Evolutionary conservation across 2,113 vertebrate genomes (phyloP).

Genomic region (Entomyzon cyanotis): DNA sequence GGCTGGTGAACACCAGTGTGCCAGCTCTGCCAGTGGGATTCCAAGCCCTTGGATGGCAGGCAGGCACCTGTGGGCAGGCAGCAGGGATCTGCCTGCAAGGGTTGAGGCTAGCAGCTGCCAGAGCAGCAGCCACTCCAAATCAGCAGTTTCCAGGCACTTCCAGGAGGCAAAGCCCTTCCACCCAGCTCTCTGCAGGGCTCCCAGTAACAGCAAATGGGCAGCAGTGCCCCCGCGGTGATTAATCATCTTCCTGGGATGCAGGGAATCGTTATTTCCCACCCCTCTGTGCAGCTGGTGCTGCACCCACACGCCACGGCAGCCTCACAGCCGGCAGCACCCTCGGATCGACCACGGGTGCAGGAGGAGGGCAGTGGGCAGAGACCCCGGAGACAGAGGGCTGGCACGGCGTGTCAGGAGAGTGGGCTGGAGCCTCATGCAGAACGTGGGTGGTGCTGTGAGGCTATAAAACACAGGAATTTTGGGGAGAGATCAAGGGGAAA

Average conservation of each 20-base stretch:
- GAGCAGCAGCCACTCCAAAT: rapidly evolving
- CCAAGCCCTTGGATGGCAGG: not conserved
- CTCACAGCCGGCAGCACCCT: not conserved
- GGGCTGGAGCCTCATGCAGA: not conserved
- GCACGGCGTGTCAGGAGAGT: rapidly evolving
- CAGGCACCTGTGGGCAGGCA: not conserved
- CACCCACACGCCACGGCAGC: not conserved
- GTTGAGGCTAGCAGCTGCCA: not conserved
- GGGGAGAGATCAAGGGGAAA: not conserved
- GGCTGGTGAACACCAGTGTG: not conserved
- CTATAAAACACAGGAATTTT: not conserved
- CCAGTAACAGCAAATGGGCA: not conserved
- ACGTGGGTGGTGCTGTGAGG: not conserved
- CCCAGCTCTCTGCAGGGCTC: not conserved
- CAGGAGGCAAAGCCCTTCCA: not conserved
- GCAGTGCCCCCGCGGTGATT: not conserved
- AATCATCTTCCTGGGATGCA: not conserved
- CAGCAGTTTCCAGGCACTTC: not conserved
- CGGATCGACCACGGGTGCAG: rapidly evolving
- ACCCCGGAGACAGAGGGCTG: not conserved
- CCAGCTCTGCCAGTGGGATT: not conserved
- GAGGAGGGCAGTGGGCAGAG: not conserved
- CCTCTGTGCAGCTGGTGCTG: not conserved
- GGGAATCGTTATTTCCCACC: not conserved
- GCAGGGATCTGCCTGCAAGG: not conserved